These are phyloP conservation scores for Polyommatus icarus DNA, from an alignment of 2,888 invertebrate genomes.

Conservation along the genomic window DNA sequence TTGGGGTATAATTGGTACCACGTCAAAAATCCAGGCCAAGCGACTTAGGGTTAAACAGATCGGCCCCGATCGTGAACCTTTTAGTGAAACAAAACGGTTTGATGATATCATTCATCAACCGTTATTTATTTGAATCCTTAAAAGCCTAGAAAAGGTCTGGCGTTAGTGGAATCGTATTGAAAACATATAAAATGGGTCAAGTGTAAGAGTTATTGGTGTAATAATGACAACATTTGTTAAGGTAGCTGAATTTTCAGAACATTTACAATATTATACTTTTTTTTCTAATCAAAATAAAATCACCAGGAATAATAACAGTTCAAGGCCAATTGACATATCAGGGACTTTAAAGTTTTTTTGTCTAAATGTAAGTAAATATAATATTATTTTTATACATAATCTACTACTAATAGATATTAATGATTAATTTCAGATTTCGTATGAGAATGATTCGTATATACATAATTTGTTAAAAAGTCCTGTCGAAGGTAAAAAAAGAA, in stretches of 20 bases:
- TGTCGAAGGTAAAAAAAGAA: too few species aligned
- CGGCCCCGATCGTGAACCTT: slow-evolving; percentile 5
- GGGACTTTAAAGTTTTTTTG: too few species aligned
- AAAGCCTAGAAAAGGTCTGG: neutral
- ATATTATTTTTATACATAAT: too few species aligned
- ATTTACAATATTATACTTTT: too few species aligned
- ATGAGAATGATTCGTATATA: too few species aligned
- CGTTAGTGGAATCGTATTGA: neutral
- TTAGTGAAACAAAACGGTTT: slow-evolving; percentile 10
- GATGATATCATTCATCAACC: slow-evolving; percentile 11
- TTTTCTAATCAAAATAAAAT: too few species aligned
- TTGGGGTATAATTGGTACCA: neutral
- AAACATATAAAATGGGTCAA: neutral
- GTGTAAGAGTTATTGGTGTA: neutral
- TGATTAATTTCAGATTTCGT: too few species aligned
- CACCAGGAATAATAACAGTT: too few species aligned
- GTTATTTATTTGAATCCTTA: slow-evolving; percentile 11
- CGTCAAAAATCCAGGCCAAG: neutral
- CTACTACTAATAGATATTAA: too few species aligned
- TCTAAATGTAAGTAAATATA: too few species aligned
- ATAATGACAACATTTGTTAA: neutral
- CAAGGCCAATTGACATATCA: too few species aligned
- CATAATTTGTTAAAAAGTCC: too few species aligned
- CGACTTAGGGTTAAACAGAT: neutral
- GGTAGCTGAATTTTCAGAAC: neutral